Evolutionary conservation across 2,113 vertebrate genomes (phyloP).

Genomic region (Rhinogobius similis): DNA sequence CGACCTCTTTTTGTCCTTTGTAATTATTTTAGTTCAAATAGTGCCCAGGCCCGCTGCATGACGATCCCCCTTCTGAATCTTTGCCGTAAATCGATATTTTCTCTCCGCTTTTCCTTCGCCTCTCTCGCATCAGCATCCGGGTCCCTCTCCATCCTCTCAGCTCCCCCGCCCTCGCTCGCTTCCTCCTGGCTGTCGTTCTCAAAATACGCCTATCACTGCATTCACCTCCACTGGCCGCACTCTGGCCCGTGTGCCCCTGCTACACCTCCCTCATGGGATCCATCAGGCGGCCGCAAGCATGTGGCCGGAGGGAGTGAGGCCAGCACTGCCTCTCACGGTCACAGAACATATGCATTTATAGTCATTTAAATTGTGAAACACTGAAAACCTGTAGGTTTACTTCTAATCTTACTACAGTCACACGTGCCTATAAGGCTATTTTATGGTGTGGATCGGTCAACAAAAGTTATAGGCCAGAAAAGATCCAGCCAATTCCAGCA

Average conservation of each 20-base stretch:
- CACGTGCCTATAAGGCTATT: neutral
- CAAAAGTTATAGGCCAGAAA: neutral
- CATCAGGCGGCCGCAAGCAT: neutral
- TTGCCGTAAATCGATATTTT: conserved; percentile 80
- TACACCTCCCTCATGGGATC: conserved; percentile 12
- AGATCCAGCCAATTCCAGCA: neutral
- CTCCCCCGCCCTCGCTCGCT: conserved; percentile 25
- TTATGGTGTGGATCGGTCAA: neutral
- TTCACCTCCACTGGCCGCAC: conserved; percentile 37
- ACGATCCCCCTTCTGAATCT: conserved; percentile 62
- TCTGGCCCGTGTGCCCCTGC: conserved; percentile 15
- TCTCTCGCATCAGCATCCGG: conserved; percentile 77
- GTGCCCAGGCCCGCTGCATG: conserved; percentile 48
- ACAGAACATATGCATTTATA: neutral
- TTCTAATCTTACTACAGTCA: neutral
- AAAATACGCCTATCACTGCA: conserved; percentile 53
- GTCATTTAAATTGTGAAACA: neutral
- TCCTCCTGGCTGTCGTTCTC: conserved; percentile 42
- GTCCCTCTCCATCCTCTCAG: conserved; percentile 61
- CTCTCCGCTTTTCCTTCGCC: conserved; percentile 72
- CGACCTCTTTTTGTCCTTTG: conserved; percentile 20
- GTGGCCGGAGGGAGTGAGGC: conserved; percentile 1
- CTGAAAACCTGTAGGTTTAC: neutral
- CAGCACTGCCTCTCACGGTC: neutral
- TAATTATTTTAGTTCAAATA: conserved; percentile 40